These are phyloP conservation scores for Sepiola atlantica DNA, from an alignment of 2,888 invertebrate species.

Conservation along the genomic window DNA sequence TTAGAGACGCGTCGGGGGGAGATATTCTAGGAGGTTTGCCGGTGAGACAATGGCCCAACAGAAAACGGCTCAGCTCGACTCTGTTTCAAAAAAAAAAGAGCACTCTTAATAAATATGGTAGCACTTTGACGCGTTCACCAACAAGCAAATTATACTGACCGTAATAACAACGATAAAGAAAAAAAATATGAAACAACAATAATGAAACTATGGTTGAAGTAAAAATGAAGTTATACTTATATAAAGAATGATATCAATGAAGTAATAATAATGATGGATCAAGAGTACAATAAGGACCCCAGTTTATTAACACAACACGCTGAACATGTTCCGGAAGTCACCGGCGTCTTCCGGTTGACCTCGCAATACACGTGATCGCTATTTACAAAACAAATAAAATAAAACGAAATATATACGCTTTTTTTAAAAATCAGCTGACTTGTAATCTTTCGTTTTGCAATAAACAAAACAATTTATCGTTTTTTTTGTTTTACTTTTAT, in stretches of 20 bases:
- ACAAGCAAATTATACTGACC: background rate
- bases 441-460: too few relatives aligned
- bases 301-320: too few relatives aligned
- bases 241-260: background rate
- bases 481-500: too few relatives aligned
- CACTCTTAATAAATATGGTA: background rate
- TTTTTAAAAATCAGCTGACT: too few relatives aligned
- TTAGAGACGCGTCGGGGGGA: background rate
- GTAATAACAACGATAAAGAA: background rate
- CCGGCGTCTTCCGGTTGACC: too few relatives aligned
- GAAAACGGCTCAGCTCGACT: slow-evolving; percentile 32
- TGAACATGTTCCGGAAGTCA: too few relatives aligned
- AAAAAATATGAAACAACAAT: background rate
- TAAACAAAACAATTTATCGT: too few relatives aligned
- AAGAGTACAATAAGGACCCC: too few relatives aligned
- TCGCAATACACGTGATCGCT: too few relatives aligned
- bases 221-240: background rate
- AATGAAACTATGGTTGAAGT: background rate
- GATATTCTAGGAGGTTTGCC: background rate
- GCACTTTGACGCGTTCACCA: background rate
- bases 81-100: background rate
- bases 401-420: too few relatives aligned
- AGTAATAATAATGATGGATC: background rate
- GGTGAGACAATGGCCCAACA: slow-evolving; percentile 32
- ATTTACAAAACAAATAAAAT: background rate